Evolutionary conservation across 2,113 vertebrate genomes (phyloP).

Genomic region (Oncorhynchus tshawytscha): DNA sequence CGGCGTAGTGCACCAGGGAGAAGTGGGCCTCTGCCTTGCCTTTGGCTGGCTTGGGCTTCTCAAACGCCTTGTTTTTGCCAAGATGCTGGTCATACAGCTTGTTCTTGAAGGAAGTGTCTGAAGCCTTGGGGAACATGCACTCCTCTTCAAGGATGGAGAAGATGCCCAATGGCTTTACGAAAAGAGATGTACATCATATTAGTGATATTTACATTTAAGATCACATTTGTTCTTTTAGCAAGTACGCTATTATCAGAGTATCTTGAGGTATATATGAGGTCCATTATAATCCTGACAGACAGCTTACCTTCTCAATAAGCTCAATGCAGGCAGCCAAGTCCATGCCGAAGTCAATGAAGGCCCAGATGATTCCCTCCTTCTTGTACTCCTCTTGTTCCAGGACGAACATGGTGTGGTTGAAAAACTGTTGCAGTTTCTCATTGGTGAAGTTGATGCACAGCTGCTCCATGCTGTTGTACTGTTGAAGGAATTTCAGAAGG

Average conservation of each 20-base stretch:
- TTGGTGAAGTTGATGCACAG: conserved; percentile 82
- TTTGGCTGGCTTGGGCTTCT: conserved; percentile 86
- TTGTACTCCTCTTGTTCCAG: conserved; percentile 82
- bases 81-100: conserved; percentile 35
- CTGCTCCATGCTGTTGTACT: conserved; percentile 83
- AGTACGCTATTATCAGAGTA: no score
- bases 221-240: no score
- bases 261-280: no score
- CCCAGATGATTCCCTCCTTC: conserved; percentile 78
- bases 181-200: not conserved
- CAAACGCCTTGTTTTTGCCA: conserved; percentile 84
- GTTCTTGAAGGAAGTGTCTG: conserved; percentile 43
- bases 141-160: conserved; percentile 54
- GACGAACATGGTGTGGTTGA: conserved; percentile 76
- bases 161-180: conserved; percentile 67
- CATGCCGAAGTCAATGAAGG: conserved; percentile 91
- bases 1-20: conserved; percentile 85
- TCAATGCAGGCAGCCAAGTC: conserved; percentile 88
- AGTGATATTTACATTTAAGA: no score
- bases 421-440: conserved; percentile 82
- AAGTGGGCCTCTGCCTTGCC: conserved; percentile 87
- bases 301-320: conserved; percentile 83
- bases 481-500: not conserved
- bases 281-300: no score
- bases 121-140: conserved; percentile 52